phyloP scores from a whole-genome alignment of 2,797 vertebrate genomes.

The Anas acuta region DNA sequence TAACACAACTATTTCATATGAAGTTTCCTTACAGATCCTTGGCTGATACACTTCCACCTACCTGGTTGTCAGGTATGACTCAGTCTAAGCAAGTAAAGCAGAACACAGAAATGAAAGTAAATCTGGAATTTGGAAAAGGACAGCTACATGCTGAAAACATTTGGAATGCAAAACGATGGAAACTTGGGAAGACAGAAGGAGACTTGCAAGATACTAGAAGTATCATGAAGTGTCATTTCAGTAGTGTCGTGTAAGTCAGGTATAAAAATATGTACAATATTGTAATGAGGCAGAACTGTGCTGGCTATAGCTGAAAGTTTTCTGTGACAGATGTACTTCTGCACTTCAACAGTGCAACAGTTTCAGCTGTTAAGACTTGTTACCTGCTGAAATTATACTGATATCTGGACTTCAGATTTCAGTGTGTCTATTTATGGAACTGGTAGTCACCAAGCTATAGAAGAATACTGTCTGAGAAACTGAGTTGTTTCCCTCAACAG shows the following conservation, averaged over 20 bases:
- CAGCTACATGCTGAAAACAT: background rate
- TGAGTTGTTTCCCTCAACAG: background rate
- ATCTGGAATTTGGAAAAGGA: background rate
- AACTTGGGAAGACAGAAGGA: background rate
- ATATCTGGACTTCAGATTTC: background rate
- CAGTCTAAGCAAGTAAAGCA: background rate
- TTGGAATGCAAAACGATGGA: background rate
- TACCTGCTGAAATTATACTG: background rate
- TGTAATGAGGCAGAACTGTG: background rate
- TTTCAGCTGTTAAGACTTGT: background rate
- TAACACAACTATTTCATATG: background rate
- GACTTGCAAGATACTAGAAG: background rate
- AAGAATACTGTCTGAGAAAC: background rate
- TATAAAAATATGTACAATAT: background rate
- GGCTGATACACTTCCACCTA: background rate
- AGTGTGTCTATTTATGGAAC: background rate
- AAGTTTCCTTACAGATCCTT: background rate
- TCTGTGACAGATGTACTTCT: background rate
- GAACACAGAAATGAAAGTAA: background rate
- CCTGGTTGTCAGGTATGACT: background rate
- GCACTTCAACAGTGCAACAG: background rate
- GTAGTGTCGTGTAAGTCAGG: background rate
- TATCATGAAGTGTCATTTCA: background rate
- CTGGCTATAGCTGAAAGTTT: background rate
- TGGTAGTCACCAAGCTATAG: background rate